Evolutionary conservation across 2,888 invertebrate genomes (phyloP), one percentile per base, ranked within the genome.

Genomic region (Lepidochrysops patricia): DNA sequence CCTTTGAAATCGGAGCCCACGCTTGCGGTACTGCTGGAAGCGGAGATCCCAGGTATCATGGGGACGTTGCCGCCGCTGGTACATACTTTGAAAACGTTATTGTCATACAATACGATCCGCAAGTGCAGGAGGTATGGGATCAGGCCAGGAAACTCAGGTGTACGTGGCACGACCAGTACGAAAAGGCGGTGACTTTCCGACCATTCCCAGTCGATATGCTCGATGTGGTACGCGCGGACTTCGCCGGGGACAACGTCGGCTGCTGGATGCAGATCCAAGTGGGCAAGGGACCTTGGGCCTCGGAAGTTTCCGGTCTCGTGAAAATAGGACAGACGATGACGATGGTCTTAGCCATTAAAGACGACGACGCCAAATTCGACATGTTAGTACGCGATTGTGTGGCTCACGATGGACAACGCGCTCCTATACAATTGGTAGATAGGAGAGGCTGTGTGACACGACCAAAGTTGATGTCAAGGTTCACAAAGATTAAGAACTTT

Each of bases 221-320:
- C 59, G 97, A 97, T 78, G 97, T 97, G 3, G 97, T 97, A n/a
- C 89, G 97, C 58, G 97, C 97, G 2, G 97, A 97, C 72, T 98
- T 98, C 69, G 97, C 97, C 61, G 97, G 97, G 0, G 97, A 98
- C 72, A 98, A 98, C 74, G 97, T 97, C 1, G 97, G 97, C 15
- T 97, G 97, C 84, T 98, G 97, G 97, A 97, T 98, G 97, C 97
- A 97, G 77, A 97, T 98, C 67, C 97, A 98, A 90, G 96, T 97
- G 2, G 97, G 97, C 43, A 97, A 96, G 77, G 97, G 97, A 23
- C 97, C 97, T 0, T 98, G 97, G 97, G 97, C 97, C 7, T 96
- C 97, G 0, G 97, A 97, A 84, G 97, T 97, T 0, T 96, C 97
- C 0, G 97, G 97, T 0, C 89, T 98, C 57, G 97, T 97, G 0